These are phyloP conservation scores for Drosophila willistoni DNA, from an alignment of 1,140 invertebrate genomes.

Conservation along the genomic window DNA sequence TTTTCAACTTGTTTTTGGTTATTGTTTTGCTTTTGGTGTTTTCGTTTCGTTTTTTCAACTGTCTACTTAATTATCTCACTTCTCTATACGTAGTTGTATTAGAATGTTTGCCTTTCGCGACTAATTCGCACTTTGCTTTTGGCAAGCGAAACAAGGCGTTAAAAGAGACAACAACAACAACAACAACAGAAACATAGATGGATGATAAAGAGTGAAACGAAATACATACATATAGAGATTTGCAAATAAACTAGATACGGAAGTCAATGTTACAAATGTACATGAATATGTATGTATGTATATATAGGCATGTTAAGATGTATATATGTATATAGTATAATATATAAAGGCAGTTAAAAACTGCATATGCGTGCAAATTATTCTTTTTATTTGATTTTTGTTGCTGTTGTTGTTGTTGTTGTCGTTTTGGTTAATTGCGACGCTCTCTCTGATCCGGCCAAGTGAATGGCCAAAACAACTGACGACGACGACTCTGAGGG, in stretches of 20 bases:
- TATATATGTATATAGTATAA: background rate
- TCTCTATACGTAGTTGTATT: background rate
- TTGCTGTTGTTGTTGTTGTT: constrained; percentile 11
- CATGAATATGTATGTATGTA: background rate
- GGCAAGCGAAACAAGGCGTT: constrained; percentile 6
- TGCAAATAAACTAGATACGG: constrained; percentile 28
- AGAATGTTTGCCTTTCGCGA: constrained; percentile 18
- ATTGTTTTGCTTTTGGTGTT: constrained; percentile 30
- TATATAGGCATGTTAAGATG: background rate
- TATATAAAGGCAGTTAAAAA: background rate
- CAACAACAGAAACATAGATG: background rate
- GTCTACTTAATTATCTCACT: constrained; percentile 65
- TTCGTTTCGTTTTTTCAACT: constrained; percentile 48
- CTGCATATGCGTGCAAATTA: constrained; percentile 55
- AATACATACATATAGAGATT: constrained; percentile 4
- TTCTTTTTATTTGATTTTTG: constrained; percentile 30
- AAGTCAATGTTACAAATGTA: constrained; percentile 19
- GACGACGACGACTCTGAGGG: background rate
- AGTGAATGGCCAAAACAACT: constrained; percentile 25
- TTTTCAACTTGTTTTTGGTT: constrained; percentile 9
- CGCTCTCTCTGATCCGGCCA: constrained; percentile 27
- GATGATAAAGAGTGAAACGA: constrained; percentile 4
- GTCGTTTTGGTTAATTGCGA: constrained; percentile 64
- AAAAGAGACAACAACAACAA: background rate
- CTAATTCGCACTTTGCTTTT: constrained; percentile 7